Conservation (phyloP, 2,113 vertebrate genomes). For the Cephalopholis sonnerati region DNA sequence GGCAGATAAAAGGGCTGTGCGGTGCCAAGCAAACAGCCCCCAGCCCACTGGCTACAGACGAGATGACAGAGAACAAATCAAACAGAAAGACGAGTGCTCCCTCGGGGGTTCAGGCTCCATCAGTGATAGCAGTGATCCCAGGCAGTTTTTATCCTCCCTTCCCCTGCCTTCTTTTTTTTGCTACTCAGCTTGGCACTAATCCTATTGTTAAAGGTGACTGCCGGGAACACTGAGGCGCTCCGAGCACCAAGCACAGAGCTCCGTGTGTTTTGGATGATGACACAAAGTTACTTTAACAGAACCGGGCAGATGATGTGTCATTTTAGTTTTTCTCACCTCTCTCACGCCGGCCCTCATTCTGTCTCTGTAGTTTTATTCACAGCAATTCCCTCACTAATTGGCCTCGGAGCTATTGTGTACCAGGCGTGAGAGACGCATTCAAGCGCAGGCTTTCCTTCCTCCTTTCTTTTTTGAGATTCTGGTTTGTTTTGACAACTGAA, state of each 20-base stretch:
- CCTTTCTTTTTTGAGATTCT: not conserved
- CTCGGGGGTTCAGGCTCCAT: conserved; percentile 62
- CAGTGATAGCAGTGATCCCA: conserved; percentile 62
- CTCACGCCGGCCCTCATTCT: conserved; percentile 23
- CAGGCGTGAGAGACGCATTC: conserved; percentile 24
- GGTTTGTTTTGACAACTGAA: conserved; percentile 61
- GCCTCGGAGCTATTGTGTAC: conserved; percentile 39
- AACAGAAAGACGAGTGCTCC: conserved; percentile 71
- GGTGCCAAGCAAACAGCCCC: conserved; percentile 65
- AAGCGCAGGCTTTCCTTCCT: conserved; percentile 9
- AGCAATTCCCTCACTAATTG: conserved; percentile 46
- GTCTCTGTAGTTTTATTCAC: conserved; percentile 5
- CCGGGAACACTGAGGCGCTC: conserved; percentile 33
- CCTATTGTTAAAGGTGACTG: conserved; percentile 67
- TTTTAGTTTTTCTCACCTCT: conserved; percentile 45
- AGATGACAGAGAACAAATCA: conserved; percentile 76
- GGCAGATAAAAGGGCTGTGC: conserved; percentile 61
- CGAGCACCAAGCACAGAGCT: conserved; percentile 28
- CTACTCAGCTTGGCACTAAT: conserved; percentile 60
- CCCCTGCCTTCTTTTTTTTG: conserved; percentile 21
- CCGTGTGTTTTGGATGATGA: conserved; percentile 27
- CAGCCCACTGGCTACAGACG: conserved; percentile 62
- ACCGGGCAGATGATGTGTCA: conserved; percentile 33
- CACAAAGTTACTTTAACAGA: conserved; percentile 49
- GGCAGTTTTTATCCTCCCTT: conserved; percentile 56